These are phyloP conservation scores for Drosophila tropicalis DNA, from an alignment of 1,140 invertebrate genomes.

Conservation along the genomic window DNA sequence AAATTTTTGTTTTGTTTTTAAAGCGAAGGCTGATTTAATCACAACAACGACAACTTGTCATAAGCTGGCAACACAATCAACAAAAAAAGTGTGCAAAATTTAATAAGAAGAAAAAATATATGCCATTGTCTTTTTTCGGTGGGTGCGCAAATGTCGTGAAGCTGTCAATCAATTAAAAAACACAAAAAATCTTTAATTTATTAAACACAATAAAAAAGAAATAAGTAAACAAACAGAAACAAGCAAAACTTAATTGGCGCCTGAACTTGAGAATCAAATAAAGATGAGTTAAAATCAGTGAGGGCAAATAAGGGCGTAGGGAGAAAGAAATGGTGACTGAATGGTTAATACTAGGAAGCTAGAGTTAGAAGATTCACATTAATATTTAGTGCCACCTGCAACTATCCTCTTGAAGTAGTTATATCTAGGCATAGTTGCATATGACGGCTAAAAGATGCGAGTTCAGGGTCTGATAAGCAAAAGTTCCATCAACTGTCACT, in stretches of 20 bases:
- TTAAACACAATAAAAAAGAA: constrained; percentile 9
- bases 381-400: background rate
- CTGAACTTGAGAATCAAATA: constrained; percentile 57
- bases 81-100: constrained; percentile 69
- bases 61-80: constrained; percentile 42
- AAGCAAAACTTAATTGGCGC: constrained; percentile 65
- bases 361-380: background rate
- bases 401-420: constrained; percentile 1
- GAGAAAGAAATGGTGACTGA: background rate
- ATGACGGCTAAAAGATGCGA: constrained; percentile 10
- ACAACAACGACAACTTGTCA: constrained; percentile 55
- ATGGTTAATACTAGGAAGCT: background rate
- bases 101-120: constrained; percentile 34
- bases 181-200: constrained; percentile 1
- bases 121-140: constrained; percentile 56
- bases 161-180: constrained; percentile 76
- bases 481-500: constrained; percentile 8
- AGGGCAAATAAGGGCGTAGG: background rate
- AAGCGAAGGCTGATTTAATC: constrained; percentile 55
- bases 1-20: constrained; percentile 49
- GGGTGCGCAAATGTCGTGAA: constrained; percentile 71
- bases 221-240: constrained; percentile 29
- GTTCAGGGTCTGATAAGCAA: constrained; percentile 63
- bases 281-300: constrained; percentile 4
- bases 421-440: background rate